phyloP scores from a whole-genome alignment of 2,113 vertebrate genomes.

The Bubalus kerabau region DNA sequence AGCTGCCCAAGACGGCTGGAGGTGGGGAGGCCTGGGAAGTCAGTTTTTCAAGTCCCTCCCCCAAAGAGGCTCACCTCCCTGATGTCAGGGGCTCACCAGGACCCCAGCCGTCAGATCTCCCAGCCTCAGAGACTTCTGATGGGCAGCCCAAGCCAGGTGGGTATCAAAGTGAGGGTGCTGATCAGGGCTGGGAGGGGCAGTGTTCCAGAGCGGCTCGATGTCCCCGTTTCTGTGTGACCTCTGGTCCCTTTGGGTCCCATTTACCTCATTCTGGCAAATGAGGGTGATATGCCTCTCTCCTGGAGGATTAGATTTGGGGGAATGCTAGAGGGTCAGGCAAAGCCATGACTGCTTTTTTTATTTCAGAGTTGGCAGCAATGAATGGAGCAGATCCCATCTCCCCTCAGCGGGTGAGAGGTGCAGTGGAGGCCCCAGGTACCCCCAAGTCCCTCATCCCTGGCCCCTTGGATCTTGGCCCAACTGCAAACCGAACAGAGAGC shows the following conservation, averaged over 20 bases:
- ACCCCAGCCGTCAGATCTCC: rapidly evolving
- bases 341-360: neutral
- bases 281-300: neutral
- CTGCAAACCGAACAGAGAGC: slow-evolving; percentile 50
- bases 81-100: neutral
- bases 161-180: neutral
- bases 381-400: slow-evolving; percentile 66
- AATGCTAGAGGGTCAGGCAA: neutral
- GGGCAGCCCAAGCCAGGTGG: slow-evolving; percentile 68
- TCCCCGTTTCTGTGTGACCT: neutral
- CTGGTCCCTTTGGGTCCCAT: neutral
- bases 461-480: neutral
- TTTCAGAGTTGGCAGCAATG: slow-evolving; percentile 65
- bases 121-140: neutral
- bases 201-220: rapidly evolving
- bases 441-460: slow-evolving; percentile 53
- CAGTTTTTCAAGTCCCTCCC: neutral
- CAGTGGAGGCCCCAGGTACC: slow-evolving; percentile 50
- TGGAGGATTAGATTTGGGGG: neutral
- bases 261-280: neutral
- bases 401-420: slow-evolving; percentile 76
- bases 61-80: neutral
- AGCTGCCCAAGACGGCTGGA: neutral
- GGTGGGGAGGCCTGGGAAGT: neutral
- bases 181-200: rapidly evolving